These are phyloP conservation scores for Corythoichthys haematopterus DNA, from an alignment of 2,113 vertebrate genomes.

Conservation along the genomic window DNA sequence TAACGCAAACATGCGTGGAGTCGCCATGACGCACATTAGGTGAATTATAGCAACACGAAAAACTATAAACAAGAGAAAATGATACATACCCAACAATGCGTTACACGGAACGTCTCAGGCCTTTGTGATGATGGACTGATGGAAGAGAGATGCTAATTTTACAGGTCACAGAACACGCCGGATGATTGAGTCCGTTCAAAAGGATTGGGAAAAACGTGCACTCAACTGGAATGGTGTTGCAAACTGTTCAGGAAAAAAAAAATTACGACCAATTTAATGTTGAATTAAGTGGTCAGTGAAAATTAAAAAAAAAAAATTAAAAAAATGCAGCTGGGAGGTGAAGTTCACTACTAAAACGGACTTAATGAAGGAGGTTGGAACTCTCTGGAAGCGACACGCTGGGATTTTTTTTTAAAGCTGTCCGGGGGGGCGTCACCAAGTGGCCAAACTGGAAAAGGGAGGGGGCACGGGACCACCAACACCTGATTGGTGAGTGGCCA, in stretches of 20 bases:
- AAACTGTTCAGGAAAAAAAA: constrained; percentile 6
- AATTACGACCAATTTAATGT: neutral
- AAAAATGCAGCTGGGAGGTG: neutral
- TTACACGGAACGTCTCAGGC: constrained; percentile 24
- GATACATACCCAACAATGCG: constrained; percentile 41
- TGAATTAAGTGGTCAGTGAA: neutral
- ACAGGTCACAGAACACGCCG: constrained; percentile 9
- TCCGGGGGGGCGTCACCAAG: constrained; percentile 30
- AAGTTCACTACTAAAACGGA: neutral
- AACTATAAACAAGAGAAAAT: neutral
- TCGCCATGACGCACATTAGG: neutral
- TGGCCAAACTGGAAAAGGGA: neutral
- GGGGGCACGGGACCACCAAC: neutral
- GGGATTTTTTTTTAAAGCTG: constrained; percentile 41
- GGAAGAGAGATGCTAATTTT: constrained; percentile 18
- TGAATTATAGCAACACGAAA: neutral
- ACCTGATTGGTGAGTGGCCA: constrained; percentile 36
- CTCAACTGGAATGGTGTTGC: constrained; percentile 10
- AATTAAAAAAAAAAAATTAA: neutral
- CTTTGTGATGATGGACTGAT: constrained; percentile 28
- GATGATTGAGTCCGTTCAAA: constrained; percentile 35
- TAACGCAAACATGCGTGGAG: neutral
- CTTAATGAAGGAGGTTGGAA: constrained; percentile 20
- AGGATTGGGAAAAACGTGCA: neutral
- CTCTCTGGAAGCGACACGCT: constrained; percentile 21